A percentile compares a stretch with the other conserved stretches of the same genome.
These are phyloP conservation scores for Conops quadrifasciatus DNA, from an alignment of 2,888 invertebrate species.

Conservation along the genomic window DNA sequence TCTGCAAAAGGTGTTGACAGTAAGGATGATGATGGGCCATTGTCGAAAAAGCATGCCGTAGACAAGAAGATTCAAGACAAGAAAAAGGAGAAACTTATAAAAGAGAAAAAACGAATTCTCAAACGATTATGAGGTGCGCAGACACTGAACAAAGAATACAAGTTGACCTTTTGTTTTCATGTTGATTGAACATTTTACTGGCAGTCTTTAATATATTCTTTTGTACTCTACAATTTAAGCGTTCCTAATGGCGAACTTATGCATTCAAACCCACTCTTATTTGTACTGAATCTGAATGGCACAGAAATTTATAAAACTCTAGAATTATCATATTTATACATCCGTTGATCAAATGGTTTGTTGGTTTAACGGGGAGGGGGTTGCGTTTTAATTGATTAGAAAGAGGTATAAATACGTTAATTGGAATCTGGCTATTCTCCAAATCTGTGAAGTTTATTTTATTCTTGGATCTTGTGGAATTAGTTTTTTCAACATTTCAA, in stretches of 20 bases:
- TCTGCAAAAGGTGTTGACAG: slow-evolving; percentile 65
- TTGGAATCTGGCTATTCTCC: no score
- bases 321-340: not conserved
- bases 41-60: slow-evolving; percentile 86
- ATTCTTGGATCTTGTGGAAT: not conserved
- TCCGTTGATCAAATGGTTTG: no score
- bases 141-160: not conserved
- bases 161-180: slow-evolving; percentile 8
- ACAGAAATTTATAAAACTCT: not conserved
- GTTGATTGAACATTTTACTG: not conserved
- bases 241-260: slow-evolving; percentile 1
- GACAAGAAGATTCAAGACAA: slow-evolving; percentile 80
- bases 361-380: no score
- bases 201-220: slow-evolving; percentile 10
- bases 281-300: not conserved
- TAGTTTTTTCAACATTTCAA: slow-evolving; percentile 1
- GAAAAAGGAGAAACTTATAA: slow-evolving; percentile 73
- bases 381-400: no score
- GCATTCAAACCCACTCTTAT: not conserved
- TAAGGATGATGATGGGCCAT: slow-evolving; percentile 72
- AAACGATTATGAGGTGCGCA: slow-evolving; percentile 79
- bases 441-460: no score
- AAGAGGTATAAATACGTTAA: no score
- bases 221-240: slow-evolving; percentile 8
- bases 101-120: slow-evolving; percentile 85